A percentile compares a stretch with the other conserved stretches of the same genome.
Conservation (phyloP, 2,113 vertebrate species). For the Malurus alboscapulatus region DNA sequence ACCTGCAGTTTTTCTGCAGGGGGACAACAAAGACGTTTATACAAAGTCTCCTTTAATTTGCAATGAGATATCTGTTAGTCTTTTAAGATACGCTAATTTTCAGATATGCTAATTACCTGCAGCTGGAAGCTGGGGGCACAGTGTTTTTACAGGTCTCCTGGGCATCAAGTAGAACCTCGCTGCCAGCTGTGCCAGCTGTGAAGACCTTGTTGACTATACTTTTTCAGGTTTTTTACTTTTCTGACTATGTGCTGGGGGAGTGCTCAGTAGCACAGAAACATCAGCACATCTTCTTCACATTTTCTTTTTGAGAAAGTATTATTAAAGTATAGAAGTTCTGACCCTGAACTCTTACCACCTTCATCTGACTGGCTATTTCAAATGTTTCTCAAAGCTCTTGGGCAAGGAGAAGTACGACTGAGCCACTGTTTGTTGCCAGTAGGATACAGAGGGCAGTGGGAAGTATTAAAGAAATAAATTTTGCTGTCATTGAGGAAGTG, state of each 20-base stretch:
- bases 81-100: background rate
- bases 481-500: background rate
- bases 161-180: background rate
- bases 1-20: background rate
- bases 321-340: background rate
- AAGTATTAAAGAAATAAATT: background rate
- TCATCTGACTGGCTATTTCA: background rate
- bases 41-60: background rate
- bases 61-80: background rate
- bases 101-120: background rate
- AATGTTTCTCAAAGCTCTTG: background rate
- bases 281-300: background rate
- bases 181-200: background rate
- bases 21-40: background rate
- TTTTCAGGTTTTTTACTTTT: background rate
- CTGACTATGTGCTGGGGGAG: background rate
- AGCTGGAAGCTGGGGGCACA: background rate
- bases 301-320: background rate
- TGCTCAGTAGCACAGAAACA: background rate
- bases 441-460: background rate
- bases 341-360: background rate
- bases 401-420: background rate
- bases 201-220: background rate
- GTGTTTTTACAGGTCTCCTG: background rate
- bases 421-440: background rate